Percentiles rank a stretch among this genome's conserved stretches.
Conservation (phyloP, 2,888 invertebrate species). For the Stenolophus ochropezus region DNA sequence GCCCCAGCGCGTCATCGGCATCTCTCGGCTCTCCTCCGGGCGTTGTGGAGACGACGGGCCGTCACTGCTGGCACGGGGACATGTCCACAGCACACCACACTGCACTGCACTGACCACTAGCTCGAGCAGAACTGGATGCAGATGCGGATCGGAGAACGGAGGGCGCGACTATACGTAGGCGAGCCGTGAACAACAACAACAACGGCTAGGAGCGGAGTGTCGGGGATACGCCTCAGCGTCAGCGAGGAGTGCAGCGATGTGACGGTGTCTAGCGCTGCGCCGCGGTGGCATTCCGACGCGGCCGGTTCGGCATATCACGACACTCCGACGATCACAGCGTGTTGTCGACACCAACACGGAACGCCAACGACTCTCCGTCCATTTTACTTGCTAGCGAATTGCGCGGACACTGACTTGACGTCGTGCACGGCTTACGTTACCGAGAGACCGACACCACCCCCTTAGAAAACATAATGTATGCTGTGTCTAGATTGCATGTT, state of each 20-base stretch:
- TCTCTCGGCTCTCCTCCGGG: conserved; percentile 64
- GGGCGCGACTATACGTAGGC: neutral
- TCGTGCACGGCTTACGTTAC: conserved; percentile 59
- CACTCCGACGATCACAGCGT: conserved; percentile 64
- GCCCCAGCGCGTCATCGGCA: conserved; percentile 67
- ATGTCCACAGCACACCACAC: conserved; percentile 53
- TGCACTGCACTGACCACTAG: conserved; percentile 3
- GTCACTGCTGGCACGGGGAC: conserved; percentile 61
- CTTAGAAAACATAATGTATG: conserved; percentile 68
- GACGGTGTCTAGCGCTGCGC: conserved; percentile 64
- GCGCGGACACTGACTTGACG: conserved; percentile 59
- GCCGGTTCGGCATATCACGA: conserved; percentile 64
- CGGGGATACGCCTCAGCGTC: conserved; percentile 45
- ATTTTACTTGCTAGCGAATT: conserved; percentile 58
- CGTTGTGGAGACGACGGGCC: conserved; percentile 40
- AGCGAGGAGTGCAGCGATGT: conserved; percentile 62
- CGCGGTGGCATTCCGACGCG: conserved; percentile 66
- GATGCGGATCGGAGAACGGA: neutral
- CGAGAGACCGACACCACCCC: conserved; percentile 62
- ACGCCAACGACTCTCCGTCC: conserved; percentile 32
- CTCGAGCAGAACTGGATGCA: neutral
- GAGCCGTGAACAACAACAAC: conserved; percentile 19
- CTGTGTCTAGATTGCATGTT: conserved; percentile 69
- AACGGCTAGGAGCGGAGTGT: neutral
- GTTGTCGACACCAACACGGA: conserved; percentile 55